Conservation (phyloP, 1,140 invertebrate species). For the Drosophila erecta region DNA sequence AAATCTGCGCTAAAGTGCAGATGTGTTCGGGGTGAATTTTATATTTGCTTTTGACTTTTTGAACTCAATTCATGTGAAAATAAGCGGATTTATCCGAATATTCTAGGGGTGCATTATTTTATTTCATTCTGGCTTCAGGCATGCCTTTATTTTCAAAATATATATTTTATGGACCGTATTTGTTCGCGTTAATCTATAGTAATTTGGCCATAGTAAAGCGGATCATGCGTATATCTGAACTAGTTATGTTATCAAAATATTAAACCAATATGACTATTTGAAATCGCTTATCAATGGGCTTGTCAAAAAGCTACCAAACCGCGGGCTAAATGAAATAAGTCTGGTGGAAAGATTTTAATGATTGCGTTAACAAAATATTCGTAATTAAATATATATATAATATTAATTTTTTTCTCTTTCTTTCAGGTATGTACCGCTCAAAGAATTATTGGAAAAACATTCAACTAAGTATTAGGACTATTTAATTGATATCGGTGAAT, state of each 20-base stretch:
- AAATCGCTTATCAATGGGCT: constrained; percentile 2
- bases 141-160: constrained; percentile 25
- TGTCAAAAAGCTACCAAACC: neutral
- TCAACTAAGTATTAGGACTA: constrained; percentile 3
- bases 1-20: constrained; percentile 42
- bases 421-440: constrained; percentile 60
- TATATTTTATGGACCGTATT: neutral
- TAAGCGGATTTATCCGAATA: constrained; percentile 58
- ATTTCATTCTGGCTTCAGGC: constrained; percentile 9
- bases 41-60: constrained; percentile 47
- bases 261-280: constrained; percentile 10
- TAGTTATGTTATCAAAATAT: constrained; percentile 11
- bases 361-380: neutral
- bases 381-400: neutral
- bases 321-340: neutral
- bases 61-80: constrained; percentile 48
- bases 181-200: constrained; percentile 22
- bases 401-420: neutral
- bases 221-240: constrained; percentile 7
- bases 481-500: constrained; percentile 32
- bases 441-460: constrained; percentile 23
- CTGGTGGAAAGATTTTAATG: neutral
- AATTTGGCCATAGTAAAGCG: constrained; percentile 6
- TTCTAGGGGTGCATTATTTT: constrained; percentile 13
- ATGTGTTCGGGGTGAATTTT: constrained; percentile 44